Base-by-base conservation (phyloP, 2,797 vertebrate species). In the Pseudochirops corinnae region DNA sequence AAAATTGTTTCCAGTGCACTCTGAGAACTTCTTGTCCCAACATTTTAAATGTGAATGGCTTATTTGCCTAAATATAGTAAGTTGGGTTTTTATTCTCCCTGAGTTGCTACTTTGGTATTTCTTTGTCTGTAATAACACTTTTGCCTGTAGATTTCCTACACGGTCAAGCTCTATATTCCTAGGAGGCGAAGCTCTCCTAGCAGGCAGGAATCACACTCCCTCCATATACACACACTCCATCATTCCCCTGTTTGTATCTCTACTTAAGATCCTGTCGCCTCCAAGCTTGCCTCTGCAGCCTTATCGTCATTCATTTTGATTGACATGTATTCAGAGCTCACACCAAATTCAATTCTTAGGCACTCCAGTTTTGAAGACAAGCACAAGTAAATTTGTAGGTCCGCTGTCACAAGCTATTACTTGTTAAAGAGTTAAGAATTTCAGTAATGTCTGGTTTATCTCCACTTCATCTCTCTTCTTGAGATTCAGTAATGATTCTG, bases 11-110 rank as follows among this genome's bases (percentile, higher is more conserved):
- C 31, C 55, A 92, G 14, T 60, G 90, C 55, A 16, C 24, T 90
- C 91, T 18, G 62, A 46, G 95, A 92, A 92, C 82, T 92, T 74
- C 29, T 74, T 95, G 60, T 24, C 12, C 56, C 90, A 24, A 13
- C 92, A 92, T 95, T 91, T 95, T 94, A 82, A 87, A 92, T 94
- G 31, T 57, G 26, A 28, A 60, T 28, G 33, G 33, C 7, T 67
- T 18, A n/a, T 67, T 67, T n/a, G 33, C 62, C 62, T 74, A 60
- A 74, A 33, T 57, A 56, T 5, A 10, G 26, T 91, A n/a, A 82
- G 12, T 93, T 62, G 62, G 14, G 33, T 39, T 91, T 13, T 31
- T 90, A 24, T 92, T 82, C 46, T 94, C 67, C n/a, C 24, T 58
- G 18, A 93, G 55, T 62, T 92, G 46, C 39, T 90, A 39, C 50